phyloP scores from a whole-genome alignment of 2,797 vertebrate genomes.

The Crocidura indochinensis region DNA sequence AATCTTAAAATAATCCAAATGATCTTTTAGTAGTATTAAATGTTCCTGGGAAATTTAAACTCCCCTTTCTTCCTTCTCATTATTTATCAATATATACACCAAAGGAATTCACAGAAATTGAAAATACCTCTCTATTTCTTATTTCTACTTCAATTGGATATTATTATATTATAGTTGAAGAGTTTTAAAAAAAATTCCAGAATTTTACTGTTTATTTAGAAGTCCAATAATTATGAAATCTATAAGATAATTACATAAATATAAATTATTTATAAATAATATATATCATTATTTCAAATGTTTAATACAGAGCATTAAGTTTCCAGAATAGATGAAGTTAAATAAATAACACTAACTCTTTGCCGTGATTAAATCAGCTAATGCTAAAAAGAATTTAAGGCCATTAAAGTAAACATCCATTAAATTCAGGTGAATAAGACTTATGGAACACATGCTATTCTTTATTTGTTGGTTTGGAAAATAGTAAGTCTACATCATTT shows the following conservation, averaged over 20 bases:
- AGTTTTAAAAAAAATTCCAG: conserved; percentile 41
- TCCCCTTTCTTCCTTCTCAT: conserved; percentile 12
- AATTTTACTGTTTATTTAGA: conserved; percentile 52
- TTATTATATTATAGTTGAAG: not conserved
- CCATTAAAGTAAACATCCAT: conserved; percentile 20
- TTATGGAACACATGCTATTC: not conserved
- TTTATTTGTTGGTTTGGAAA: not conserved
- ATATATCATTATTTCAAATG: conserved; percentile 16
- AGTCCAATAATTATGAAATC: conserved; percentile 54
- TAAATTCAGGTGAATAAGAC: conserved; percentile 51
- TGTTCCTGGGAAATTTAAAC: conserved; percentile 61
- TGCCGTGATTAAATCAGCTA: not conserved
- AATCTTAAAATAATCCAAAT: conserved; percentile 45
- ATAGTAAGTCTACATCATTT: not conserved
- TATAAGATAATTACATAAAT: not conserved
- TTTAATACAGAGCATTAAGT: conserved; percentile 28
- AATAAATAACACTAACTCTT: not conserved
- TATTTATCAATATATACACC: conserved; percentile 33
- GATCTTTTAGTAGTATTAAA: conserved; percentile 58
- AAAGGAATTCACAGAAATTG: conserved; percentile 45
- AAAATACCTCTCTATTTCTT: not conserved
- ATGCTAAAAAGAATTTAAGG: conserved; percentile 34
- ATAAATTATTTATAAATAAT: not conserved
- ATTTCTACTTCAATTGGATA: not conserved
- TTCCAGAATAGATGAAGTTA: conserved; percentile 5